phyloP scores from a whole-genome alignment of 2,797 vertebrate genomes.

The Pygocentrus nattereri region DNA sequence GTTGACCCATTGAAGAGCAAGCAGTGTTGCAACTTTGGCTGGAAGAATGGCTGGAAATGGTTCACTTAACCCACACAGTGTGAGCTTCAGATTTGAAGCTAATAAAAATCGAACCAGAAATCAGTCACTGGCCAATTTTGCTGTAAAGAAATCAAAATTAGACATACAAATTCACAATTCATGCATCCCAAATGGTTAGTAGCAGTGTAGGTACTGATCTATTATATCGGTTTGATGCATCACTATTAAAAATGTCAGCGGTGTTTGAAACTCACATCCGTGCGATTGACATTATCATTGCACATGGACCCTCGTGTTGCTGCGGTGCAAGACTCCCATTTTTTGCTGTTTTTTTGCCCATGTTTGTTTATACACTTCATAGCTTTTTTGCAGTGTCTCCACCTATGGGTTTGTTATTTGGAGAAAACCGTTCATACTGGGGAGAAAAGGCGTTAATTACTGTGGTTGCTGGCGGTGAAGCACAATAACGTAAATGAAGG shows the following conservation, averaged over 20 bases:
- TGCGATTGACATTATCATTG: not conserved
- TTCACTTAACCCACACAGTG: too few species aligned
- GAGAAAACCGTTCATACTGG: slow-evolving; percentile 28
- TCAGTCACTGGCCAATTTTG: too few species aligned
- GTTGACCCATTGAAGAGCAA: too few species aligned
- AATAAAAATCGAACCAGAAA: too few species aligned
- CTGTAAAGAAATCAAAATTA: too few species aligned
- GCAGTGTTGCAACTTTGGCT: too few species aligned
- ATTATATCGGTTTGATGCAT: not conserved
- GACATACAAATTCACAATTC: too few species aligned
- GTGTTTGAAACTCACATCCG: not conserved
- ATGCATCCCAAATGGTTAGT: not conserved
- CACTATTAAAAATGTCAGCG: not conserved
- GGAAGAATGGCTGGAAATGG: too few species aligned
- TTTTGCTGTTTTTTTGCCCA: not conserved
- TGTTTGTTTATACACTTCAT: slow-evolving; percentile 30
- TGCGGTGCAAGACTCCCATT: not conserved
- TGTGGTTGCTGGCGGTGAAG: slow-evolving; percentile 32
- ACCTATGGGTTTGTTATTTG: slow-evolving; percentile 39
- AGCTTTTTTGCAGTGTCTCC: not conserved
- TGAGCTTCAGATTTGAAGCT: too few species aligned
- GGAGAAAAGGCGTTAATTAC: slow-evolving; percentile 50
- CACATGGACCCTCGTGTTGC: not conserved
- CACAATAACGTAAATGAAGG: slow-evolving; percentile 49
- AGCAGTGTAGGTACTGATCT: not conserved